phyloP scores from a whole-genome alignment of 2,888 invertebrate species.

The Tupiocoris notatus region DNA sequence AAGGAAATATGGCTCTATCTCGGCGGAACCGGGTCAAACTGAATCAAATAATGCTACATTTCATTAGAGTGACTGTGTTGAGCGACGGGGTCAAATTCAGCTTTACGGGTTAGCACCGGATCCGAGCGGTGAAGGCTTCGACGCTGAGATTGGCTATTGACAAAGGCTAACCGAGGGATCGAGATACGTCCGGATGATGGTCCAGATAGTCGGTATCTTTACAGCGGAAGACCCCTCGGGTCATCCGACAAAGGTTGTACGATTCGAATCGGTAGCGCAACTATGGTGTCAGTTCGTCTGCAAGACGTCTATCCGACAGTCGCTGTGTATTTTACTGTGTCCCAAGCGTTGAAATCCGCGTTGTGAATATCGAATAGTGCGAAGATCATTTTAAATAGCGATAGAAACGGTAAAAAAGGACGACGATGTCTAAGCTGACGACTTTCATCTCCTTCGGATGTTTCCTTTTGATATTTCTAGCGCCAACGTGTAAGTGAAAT shows the following conservation, averaged over 20 bases:
- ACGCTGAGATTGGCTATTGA: background rate
- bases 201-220: background rate
- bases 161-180: background rate
- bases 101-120: background rate
- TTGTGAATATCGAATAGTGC: no score
- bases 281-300: background rate
- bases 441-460: no score
- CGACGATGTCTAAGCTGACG: no score
- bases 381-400: no score
- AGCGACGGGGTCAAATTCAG: no score
- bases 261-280: background rate
- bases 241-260: background rate
- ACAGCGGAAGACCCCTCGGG: background rate
- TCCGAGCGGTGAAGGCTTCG: background rate
- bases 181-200: background rate
- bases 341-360: background rate
- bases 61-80: background rate
- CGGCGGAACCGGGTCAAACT: background rate
- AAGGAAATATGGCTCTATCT: no score
- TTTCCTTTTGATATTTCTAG: no score
- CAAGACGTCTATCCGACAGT: background rate
- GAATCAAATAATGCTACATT: background rate
- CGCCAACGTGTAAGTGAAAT: no score
- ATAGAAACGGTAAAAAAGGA: no score
- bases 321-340: background rate